These are phyloP conservation scores for Drosophila kanapiae DNA, from an alignment of 1,140 invertebrate genomes.

Conservation along the genomic window DNA sequence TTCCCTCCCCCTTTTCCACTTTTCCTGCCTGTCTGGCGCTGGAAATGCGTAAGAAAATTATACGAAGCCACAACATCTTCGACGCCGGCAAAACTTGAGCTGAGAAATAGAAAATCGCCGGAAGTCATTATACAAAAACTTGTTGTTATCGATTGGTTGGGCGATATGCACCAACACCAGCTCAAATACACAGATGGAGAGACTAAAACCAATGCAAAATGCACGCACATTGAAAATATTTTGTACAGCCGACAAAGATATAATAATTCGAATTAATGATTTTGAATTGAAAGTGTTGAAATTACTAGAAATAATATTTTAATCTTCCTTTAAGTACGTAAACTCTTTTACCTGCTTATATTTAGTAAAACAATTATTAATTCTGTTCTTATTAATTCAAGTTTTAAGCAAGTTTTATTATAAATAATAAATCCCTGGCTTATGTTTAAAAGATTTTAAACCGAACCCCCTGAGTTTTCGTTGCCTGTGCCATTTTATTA, in stretches of 20 bases:
- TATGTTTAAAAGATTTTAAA: background rate
- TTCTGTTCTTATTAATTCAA: too few species aligned
- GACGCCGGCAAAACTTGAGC: slow-evolving; percentile 73
- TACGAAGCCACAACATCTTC: slow-evolving; percentile 66
- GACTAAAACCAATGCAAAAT: slow-evolving; percentile 4
- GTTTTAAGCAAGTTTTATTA: too few species aligned
- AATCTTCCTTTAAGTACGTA: too few species aligned
- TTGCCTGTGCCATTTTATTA: slow-evolving; percentile 48
- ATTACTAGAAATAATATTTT: background rate
- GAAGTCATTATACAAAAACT: slow-evolving; percentile 83
- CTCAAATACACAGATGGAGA: slow-evolving; percentile 8
- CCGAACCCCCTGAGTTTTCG: slow-evolving; percentile 5
- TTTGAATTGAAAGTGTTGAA: background rate
- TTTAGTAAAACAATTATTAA: too few species aligned
- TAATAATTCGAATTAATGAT: background rate
- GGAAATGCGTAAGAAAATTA: slow-evolving; percentile 82
- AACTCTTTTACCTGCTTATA: too few species aligned
- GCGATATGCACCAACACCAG: slow-evolving; percentile 67
- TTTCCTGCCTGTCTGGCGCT: slow-evolving; percentile 45
- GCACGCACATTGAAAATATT: slow-evolving; percentile 13
- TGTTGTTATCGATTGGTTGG: slow-evolving; percentile 82
- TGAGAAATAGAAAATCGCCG: slow-evolving; percentile 82
- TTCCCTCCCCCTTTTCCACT: slow-evolving; percentile 1
- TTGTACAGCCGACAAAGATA: slow-evolving; percentile 10
- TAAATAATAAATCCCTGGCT: too few species aligned